A percentile compares a stretch with the other conserved stretches of the same genome.
phyloP scores from a whole-genome alignment of 2,113 vertebrate genomes.

The Sitta europaea region DNA sequence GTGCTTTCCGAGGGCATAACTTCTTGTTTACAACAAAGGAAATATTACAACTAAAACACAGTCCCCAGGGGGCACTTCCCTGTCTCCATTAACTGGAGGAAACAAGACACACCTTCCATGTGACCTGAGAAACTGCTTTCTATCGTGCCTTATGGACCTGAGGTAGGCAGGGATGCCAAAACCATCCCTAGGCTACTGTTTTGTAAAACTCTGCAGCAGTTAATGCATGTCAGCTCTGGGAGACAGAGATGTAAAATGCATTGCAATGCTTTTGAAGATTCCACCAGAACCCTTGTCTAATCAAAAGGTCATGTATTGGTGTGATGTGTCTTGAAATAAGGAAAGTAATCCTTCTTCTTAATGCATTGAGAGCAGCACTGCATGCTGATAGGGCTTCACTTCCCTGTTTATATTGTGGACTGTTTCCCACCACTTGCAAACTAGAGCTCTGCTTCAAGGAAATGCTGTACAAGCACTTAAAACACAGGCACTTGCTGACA shows the following conservation, averaged over 20 bases:
- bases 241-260: not conserved
- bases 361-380: not conserved
- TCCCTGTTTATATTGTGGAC: not conserved
- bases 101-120: constrained; percentile 7
- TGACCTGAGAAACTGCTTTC: not conserved
- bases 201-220: not conserved
- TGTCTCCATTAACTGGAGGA: not conserved
- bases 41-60: not conserved
- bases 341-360: not conserved
- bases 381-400: fast-evolving
- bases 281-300: not conserved
- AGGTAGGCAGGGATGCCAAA: not conserved
- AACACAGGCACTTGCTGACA: not conserved
- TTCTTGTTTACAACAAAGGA: constrained; percentile 56
- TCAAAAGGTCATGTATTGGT: not conserved
- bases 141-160: fast-evolving
- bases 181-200: not conserved
- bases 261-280: not conserved
- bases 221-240: not conserved
- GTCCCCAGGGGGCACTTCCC: constrained; percentile 10
- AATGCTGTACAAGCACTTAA: not conserved
- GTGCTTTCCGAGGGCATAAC: not conserved
- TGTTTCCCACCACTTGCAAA: not conserved
- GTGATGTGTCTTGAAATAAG: not conserved
- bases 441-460: not conserved